phyloP scores from a whole-genome alignment of 2,113 vertebrate genomes.

The Xenopus laevis region DNA sequence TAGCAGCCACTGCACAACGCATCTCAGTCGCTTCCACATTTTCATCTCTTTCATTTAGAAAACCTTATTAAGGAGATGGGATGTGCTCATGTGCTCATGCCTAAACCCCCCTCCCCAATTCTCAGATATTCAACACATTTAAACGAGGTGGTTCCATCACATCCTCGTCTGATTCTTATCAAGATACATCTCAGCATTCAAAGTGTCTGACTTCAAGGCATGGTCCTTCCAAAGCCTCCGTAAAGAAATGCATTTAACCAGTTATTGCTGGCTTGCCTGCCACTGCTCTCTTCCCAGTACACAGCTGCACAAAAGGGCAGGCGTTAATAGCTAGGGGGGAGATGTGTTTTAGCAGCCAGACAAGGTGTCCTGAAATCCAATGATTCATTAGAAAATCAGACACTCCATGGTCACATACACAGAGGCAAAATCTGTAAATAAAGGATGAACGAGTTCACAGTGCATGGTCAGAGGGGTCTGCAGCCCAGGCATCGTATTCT shows the following conservation, averaged over 20 bases:
- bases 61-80: slow-evolving; percentile 38
- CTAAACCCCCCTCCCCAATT: slow-evolving; percentile 7
- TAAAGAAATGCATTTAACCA: slow-evolving; percentile 25
- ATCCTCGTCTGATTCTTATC: slow-evolving; percentile 3
- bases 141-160: slow-evolving; percentile 24
- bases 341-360: neutral
- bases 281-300: no score
- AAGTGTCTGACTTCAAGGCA: neutral
- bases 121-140: slow-evolving; percentile 27
- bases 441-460: no score
- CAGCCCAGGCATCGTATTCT: neutral
- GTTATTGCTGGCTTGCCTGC: neutral
- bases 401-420: neutral
- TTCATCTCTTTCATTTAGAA: slow-evolving; percentile 38
- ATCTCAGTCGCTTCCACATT: slow-evolving; percentile 28
- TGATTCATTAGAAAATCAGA: neutral
- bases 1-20: slow-evolving; percentile 36
- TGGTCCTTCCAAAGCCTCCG: neutral
- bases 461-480: no score
- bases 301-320: neutral
- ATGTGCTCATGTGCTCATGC: slow-evolving; percentile 21
- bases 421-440: neutral
- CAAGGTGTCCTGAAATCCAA: neutral
- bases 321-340: neutral
- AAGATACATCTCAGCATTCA: neutral